Conservation (phyloP, 2,797 vertebrate genomes). For the Pampus argenteus region DNA sequence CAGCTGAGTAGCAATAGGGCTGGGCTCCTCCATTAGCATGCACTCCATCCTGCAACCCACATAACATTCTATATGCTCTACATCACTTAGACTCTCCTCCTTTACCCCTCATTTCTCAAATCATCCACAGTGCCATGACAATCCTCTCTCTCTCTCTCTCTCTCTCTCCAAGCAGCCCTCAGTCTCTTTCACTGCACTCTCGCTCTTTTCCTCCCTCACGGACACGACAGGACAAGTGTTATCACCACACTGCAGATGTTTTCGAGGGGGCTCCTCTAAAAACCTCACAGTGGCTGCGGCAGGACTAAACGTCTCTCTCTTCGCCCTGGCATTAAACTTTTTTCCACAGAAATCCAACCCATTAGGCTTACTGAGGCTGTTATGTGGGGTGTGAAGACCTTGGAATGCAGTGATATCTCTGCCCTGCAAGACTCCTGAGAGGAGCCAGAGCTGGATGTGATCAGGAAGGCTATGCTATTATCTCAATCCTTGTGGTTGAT, state of each 20-base stretch:
- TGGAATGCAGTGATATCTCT: constrained; percentile 54
- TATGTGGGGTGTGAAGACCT: constrained; percentile 39
- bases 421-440: constrained; percentile 46
- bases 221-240: constrained; percentile 73
- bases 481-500: constrained; percentile 45
- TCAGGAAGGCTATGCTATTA: constrained; percentile 15
- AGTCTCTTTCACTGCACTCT: constrained; percentile 39
- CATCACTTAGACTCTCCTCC: constrained; percentile 55
- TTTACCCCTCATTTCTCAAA: constrained; percentile 48
- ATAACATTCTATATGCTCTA: constrained; percentile 61
- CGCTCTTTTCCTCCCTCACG: constrained; percentile 35
- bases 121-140: constrained; percentile 52
- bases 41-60: constrained; percentile 65
- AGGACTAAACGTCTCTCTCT: constrained; percentile 50
- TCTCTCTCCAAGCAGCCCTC: constrained; percentile 32
- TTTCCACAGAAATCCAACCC: constrained; percentile 57
- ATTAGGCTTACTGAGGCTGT: constrained; percentile 62
- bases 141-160: constrained; percentile 17
- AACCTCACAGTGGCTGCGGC: constrained; percentile 63
- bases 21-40: constrained; percentile 66
- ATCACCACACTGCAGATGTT: constrained; percentile 80
- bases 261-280: constrained; percentile 48
- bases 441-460: constrained; percentile 52
- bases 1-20: constrained; percentile 42
- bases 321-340: constrained; percentile 44